Conservation (phyloP, 2,113 vertebrate genomes). For the Pollachius pollachius region DNA sequence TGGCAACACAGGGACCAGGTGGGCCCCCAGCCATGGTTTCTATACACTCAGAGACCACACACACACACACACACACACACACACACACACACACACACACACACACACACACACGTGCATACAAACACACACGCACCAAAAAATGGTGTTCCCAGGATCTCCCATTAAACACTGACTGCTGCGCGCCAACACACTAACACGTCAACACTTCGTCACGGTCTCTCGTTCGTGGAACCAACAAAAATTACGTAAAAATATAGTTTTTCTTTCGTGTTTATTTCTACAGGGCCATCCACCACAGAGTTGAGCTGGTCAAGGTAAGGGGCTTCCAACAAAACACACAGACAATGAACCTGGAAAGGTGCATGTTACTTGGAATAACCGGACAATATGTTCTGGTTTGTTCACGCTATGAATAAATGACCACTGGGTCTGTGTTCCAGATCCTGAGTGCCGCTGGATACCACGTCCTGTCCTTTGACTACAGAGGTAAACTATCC, state of each 20-base stretch:
- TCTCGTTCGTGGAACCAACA: no score
- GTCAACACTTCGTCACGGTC: no score
- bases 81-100: no score
- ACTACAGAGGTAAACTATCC: slow-evolving; percentile 82
- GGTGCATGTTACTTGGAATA: neutral
- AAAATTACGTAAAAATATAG: no score
- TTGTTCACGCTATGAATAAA: no score
- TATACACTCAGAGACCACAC: slow-evolving; percentile 1
- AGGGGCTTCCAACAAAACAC: no score
- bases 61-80: no score
- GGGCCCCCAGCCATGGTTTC: slow-evolving; percentile 23
- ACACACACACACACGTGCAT: no score
- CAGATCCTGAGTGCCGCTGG: slow-evolving; percentile 79
- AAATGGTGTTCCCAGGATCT: slow-evolving; percentile 51
- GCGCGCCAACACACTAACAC: neutral
- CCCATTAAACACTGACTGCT: neutral
- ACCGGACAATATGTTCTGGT: neutral
- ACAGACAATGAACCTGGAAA: no score
- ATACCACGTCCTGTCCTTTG: slow-evolving; percentile 83
- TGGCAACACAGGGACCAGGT: slow-evolving; percentile 82
- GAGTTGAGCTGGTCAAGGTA: slow-evolving; percentile 81
- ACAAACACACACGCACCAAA: slow-evolving; percentile 9
- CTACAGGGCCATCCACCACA: slow-evolving; percentile 76
- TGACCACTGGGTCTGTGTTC: neutral
- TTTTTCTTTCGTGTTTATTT: slow-evolving; percentile 2